Conservation (phyloP, 2,113 vertebrate genomes). For the Haemorhous mexicanus region DNA sequence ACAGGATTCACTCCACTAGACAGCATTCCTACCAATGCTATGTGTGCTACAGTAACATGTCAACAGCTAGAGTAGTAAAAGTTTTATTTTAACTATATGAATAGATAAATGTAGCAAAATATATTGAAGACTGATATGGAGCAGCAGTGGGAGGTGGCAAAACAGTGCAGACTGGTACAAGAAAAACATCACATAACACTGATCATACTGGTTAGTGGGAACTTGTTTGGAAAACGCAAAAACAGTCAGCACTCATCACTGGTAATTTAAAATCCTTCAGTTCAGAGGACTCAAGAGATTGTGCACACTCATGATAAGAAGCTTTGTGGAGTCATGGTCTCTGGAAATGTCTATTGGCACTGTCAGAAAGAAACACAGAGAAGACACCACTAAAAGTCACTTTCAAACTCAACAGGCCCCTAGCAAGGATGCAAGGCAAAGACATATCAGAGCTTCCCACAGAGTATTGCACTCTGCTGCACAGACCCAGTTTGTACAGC, state of each 20-base stretch:
- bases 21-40: not conserved
- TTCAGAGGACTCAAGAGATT: not conserved
- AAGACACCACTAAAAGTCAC: not conserved
- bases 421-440: not conserved
- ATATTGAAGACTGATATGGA: not conserved
- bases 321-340: not conserved
- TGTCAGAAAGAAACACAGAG: not conserved
- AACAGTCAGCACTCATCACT: not conserved
- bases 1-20: not conserved
- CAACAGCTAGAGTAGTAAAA: not conserved
- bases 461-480: not conserved
- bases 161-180: not conserved
- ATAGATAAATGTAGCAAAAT: not conserved
- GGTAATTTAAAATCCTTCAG: not conserved
- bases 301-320: not conserved
- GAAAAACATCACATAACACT: not conserved
- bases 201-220: not conserved
- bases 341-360: not conserved
- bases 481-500: not conserved
- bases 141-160: not conserved
- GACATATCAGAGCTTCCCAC: not conserved
- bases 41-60: not conserved
- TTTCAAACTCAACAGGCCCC: not conserved
- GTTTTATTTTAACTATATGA: not conserved
- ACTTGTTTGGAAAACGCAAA: not conserved